Evolutionary conservation across 1,140 invertebrate species (phyloP).

Genomic region (Drosophila virilis): DNA sequence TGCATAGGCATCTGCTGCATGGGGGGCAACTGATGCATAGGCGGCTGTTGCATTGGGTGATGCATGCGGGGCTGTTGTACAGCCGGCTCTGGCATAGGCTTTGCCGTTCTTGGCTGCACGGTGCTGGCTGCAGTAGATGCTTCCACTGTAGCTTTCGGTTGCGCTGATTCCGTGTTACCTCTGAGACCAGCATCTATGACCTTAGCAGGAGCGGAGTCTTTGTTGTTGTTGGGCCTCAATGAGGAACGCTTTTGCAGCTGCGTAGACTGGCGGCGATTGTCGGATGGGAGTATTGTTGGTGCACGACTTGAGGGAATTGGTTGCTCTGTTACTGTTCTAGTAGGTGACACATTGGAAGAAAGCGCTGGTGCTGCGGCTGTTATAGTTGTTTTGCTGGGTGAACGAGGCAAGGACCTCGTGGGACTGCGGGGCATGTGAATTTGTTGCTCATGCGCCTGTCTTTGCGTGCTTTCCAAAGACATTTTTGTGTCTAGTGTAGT

Average conservation of each 20-base stretch:
- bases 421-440: constrained; percentile 28
- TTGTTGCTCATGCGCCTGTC: not conserved
- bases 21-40: constrained; percentile 6
- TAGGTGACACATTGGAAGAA: not conserved
- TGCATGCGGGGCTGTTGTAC: not conserved
- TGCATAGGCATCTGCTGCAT: constrained; percentile 5
- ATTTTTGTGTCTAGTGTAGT: not conserved
- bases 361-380: not conserved
- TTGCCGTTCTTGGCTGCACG: not conserved
- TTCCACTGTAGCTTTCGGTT: not conserved
- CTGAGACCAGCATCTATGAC: constrained; percentile 59
- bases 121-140: not conserved
- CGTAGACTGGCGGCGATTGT: not conserved
- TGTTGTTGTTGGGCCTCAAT: not conserved
- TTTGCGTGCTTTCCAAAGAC: not conserved
- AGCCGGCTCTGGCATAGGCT: not conserved
- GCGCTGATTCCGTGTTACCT: not conserved
- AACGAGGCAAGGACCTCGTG: constrained; percentile 34
- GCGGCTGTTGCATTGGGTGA: constrained; percentile 1
- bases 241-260: constrained; percentile 3
- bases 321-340: not conserved
- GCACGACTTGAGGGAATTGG: not conserved
- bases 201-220: constrained; percentile 32
- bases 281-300: constrained; percentile 9
- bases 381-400: constrained; percentile 23